Evolutionary conservation across 2,797 vertebrate species (phyloP).

Genomic region (Strix occidentalis): DNA sequence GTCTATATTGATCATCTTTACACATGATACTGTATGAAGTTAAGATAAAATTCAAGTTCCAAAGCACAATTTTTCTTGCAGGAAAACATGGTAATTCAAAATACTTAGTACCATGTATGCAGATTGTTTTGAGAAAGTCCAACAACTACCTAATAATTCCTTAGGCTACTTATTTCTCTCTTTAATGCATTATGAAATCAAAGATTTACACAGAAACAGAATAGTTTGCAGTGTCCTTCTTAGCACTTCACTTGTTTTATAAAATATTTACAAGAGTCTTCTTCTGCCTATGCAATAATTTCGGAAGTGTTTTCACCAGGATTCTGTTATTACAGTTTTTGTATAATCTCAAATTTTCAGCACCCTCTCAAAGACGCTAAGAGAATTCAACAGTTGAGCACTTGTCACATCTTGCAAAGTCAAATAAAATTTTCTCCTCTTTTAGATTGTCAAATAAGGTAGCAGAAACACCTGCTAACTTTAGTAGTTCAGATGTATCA

Average conservation of each 20-base stretch:
- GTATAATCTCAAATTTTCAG: background rate
- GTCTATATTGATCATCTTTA: background rate
- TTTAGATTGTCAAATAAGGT: background rate
- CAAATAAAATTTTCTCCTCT: background rate
- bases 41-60: background rate
- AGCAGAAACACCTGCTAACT: background rate
- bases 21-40: background rate
- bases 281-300: background rate
- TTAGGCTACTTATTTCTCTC: background rate
- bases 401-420: background rate
- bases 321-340: background rate
- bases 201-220: background rate
- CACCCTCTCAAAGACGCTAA: background rate
- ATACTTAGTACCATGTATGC: background rate
- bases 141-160: background rate
- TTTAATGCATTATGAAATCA: background rate
- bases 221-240: background rate
- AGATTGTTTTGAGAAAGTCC: background rate
- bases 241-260: background rate
- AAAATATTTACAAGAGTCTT: background rate
- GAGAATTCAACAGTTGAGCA: background rate
- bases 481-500: background rate
- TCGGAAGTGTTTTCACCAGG: background rate
- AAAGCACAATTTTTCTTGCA: background rate
- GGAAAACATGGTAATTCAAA: background rate